Percentiles rank a stretch among this genome's conserved stretches.
phyloP scores from a whole-genome alignment of 2,888 invertebrate species.

The Andrena minutula region DNA sequence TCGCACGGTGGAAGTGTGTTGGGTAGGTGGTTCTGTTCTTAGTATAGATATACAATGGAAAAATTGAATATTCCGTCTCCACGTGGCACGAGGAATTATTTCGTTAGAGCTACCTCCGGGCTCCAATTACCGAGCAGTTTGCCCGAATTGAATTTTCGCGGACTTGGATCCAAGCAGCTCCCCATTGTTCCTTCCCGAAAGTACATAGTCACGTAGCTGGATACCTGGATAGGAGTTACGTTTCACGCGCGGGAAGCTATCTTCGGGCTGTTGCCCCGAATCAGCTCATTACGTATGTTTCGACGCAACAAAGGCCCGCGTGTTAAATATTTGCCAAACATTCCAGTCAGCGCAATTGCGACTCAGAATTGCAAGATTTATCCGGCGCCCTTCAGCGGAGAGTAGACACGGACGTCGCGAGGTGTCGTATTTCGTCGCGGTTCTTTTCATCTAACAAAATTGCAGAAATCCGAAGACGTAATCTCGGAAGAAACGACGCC shows the following conservation, averaged over 20 bases:
- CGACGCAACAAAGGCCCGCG: not conserved
- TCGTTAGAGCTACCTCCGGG: not conserved
- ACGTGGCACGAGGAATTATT: constrained; percentile 4
- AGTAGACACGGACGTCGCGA: not conserved
- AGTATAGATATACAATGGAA: not conserved
- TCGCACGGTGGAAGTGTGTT: not conserved
- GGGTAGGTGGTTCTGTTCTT: not conserved
- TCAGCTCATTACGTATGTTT: not conserved
- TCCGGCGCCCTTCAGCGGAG: not conserved
- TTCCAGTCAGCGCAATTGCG: not conserved
- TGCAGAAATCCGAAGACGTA: too few species aligned
- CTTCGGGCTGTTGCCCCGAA: not conserved
- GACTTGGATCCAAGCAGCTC: not conserved
- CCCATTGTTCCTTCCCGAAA: constrained; percentile 5
- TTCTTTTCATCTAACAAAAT: too few species aligned
- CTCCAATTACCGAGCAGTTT: constrained; percentile 22
- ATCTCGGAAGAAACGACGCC: too few species aligned
- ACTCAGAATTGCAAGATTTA: not conserved
- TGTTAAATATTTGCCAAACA: not conserved
- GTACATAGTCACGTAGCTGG: constrained; percentile 5
- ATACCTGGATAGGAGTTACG: not conserved
- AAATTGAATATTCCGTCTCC: constrained; percentile 26
- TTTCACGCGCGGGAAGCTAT: not conserved
- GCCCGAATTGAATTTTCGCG: constrained; percentile 21
- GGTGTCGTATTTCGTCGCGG: not conserved